phyloP scores from a whole-genome alignment of 2,113 vertebrate species.

The Empidonax traillii region DNA sequence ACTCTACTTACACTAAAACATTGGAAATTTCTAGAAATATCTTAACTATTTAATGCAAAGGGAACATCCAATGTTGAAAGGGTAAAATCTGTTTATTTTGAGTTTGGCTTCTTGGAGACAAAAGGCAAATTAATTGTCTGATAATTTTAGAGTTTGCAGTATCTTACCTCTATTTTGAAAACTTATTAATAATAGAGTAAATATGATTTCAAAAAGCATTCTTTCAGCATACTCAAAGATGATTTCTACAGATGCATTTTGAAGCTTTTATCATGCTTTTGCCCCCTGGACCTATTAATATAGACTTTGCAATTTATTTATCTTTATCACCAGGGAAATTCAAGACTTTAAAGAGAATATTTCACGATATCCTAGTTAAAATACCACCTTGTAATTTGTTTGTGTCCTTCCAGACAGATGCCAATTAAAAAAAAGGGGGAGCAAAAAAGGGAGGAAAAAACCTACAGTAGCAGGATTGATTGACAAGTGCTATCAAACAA shows the following conservation, averaged over 20 bases:
- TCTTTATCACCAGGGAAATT: background rate
- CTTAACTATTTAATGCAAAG: background rate
- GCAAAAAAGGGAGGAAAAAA: background rate
- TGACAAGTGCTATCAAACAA: constrained; percentile 54
- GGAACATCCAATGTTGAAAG: background rate
- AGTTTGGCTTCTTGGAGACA: background rate
- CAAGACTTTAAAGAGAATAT: background rate
- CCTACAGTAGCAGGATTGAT: constrained; percentile 55
- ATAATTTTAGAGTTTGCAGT: background rate
- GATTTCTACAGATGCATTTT: background rate
- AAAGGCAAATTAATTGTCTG: background rate
- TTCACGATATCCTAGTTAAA: constrained; percentile 30
- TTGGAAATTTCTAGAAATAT: background rate
- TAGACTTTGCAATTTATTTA: background rate
- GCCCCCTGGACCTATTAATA: background rate
- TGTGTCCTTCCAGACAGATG: constrained; percentile 51
- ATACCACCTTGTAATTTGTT: constrained; percentile 56
- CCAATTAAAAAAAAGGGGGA: background rate
- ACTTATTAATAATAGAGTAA: background rate
- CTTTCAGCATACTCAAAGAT: background rate
- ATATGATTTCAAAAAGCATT: background rate
- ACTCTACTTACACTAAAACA: background rate
- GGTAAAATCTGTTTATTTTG: background rate
- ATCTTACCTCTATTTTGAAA: background rate
- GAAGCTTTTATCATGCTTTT: background rate